Conservation (phyloP, 2,888 invertebrate genomes). For the Brachyopa scutellaris region DNA sequence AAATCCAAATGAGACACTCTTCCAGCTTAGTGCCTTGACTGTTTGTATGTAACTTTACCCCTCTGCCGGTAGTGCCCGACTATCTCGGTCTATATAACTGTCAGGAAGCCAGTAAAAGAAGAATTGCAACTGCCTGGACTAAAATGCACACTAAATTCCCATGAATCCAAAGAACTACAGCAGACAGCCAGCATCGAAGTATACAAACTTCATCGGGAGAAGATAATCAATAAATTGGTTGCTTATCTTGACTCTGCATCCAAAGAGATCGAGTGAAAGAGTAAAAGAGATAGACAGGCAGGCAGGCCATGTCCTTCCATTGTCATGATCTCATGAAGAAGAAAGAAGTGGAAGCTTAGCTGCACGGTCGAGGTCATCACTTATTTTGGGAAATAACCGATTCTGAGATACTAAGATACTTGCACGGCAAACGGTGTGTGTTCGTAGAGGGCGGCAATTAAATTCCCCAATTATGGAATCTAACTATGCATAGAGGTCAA, state of each 20-base stretch:
- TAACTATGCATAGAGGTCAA: constrained; percentile 65
- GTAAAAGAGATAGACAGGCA: not conserved
- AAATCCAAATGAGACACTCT: constrained; percentile 40
- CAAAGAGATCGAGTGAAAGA: not conserved
- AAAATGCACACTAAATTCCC: constrained; percentile 61
- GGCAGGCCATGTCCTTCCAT: constrained; percentile 48
- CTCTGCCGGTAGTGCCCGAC: not conserved
- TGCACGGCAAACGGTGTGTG: not conserved
- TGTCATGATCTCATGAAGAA: constrained; percentile 58
- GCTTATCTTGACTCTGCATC: constrained; percentile 61
- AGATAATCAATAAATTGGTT: constrained; percentile 71
- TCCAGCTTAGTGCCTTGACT: not conserved
- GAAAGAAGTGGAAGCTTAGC: constrained; percentile 2
- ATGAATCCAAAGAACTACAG: constrained; percentile 21
- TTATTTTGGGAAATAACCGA: constrained; percentile 56
- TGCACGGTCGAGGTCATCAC: constrained; percentile 65
- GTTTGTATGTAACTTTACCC: not conserved
- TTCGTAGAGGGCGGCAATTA: constrained; percentile 68
- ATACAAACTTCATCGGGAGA: constrained; percentile 54
- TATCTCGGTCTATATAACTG: not conserved
- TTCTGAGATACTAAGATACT: not conserved
- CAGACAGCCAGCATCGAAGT: constrained; percentile 13
- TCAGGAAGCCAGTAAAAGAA: constrained; percentile 45
- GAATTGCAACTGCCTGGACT: constrained; percentile 22
- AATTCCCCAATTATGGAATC: constrained; percentile 70